Conservation (phyloP, 2,888 invertebrate species). For the Stegana nigrithorax region DNA sequence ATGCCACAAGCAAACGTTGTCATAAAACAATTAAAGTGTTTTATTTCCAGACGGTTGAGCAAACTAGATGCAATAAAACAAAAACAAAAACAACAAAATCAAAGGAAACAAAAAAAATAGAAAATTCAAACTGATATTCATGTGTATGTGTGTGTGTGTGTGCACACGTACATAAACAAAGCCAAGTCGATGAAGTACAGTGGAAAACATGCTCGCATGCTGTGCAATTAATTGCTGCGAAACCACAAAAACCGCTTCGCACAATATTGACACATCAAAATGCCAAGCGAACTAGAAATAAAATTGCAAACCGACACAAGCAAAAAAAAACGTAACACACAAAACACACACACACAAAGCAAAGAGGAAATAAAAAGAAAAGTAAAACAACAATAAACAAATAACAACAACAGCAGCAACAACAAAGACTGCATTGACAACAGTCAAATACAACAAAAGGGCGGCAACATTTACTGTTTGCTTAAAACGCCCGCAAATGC, state of each 20-base stretch:
- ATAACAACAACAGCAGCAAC: too few relatives aligned
- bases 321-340: conserved; percentile 23
- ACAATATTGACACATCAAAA: conserved; percentile 63
- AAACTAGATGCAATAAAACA: not conserved
- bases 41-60: not conserved
- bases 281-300: conserved; percentile 54
- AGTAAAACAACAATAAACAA: too few relatives aligned
- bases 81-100: not conserved
- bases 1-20: not conserved
- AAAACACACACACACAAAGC: conserved; percentile 19
- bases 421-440: too few relatives aligned
- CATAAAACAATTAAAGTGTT: not conserved
- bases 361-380: conserved; percentile 34
- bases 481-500: conserved; percentile 61
- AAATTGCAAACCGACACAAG: conserved; percentile 46
- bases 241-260: conserved; percentile 50
- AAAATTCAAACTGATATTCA: conserved; percentile 6
- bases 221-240: conserved; percentile 58
- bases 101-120: not conserved
- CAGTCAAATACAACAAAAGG: conserved; percentile 49
- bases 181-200: too few relatives aligned
- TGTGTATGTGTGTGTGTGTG: too few relatives aligned
- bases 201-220: conserved; percentile 44
- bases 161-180: too few relatives aligned
- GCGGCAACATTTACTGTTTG: conserved; percentile 46